Conservation (phyloP, 2,888 invertebrate genomes). For the Ophion ellenae region DNA sequence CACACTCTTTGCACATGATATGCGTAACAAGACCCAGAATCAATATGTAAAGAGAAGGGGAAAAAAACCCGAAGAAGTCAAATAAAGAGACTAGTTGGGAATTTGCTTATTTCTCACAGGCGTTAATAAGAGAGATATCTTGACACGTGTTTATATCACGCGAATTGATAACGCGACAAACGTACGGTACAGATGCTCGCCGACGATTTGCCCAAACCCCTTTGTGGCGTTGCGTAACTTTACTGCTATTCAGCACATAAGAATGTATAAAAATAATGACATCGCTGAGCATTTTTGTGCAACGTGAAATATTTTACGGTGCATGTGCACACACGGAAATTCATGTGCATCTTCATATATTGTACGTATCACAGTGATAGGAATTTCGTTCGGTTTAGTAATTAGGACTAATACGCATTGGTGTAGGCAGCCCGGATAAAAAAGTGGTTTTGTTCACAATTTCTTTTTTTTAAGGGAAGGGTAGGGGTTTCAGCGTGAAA, state of each 20-base stretch:
- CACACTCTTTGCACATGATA: constrained; percentile 9
- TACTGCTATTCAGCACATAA: background rate
- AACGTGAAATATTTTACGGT: background rate
- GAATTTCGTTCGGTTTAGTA: no score
- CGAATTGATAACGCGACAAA: constrained; percentile 17
- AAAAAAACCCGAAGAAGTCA: constrained; percentile 21
- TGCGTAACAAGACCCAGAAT: constrained; percentile 20
- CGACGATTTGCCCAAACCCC: background rate
- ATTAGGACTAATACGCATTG: no score
- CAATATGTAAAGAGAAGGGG: constrained; percentile 16
- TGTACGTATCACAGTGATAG: no score
- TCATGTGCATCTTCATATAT: no score
- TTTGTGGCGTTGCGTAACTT: background rate
- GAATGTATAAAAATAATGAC: background rate
- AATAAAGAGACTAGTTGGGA: background rate
- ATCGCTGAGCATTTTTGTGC: background rate
- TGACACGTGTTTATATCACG: background rate
- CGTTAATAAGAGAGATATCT: constrained; percentile 3
- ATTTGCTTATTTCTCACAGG: constrained; percentile 6
- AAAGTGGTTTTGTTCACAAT: no score
- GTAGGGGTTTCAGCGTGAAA: no score
- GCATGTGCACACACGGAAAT: no score
- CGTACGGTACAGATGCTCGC: background rate
- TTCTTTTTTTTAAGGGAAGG: no score
- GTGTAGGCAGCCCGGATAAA: no score